Evolutionary conservation across 2,797 vertebrate species (phyloP), one percentile per base, ranked within the genome.

Genomic region (Clarias fuscus): DNA sequence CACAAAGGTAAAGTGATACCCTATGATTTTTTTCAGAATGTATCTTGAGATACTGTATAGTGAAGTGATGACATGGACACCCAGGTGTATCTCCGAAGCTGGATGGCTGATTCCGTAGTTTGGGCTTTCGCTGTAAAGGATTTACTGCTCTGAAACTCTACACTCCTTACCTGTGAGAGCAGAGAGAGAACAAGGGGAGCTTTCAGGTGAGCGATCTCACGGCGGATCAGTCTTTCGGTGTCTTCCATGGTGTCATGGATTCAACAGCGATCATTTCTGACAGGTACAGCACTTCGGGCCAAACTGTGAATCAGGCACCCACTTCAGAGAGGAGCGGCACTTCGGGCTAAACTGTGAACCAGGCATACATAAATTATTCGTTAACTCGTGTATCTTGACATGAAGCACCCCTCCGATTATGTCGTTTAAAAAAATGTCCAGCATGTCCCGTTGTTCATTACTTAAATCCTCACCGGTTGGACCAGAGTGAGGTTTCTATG

Each of bases 301-400:
- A 81, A 81, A 81, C 62, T 81, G 22, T 48, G 40, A 81, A 65
- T 48, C 24, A 81, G 40, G 59, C 59, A 62, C 77, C 20, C 33
- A 3, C 24, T 64, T 62, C 90, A 89, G 87, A 88, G 85, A 88
- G 86, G 85, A 86, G 90, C 88, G 88, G 89, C 3, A 30, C 87
- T 75, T 76, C 30, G 73, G 89, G 90, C 88, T 79, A 88, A 88
- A 85, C 85, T 77, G 67, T 88, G 86, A 85, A 82, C 87, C 82
- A 59, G 65, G 1, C 62, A 30, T 62, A 78, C 84, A 79, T 91
- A 91, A 90, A 91, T 90, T 89, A 88, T 73, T 71, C 13, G 61
- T 56, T 77, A 88, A 89, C 48, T 48, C 24, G 24, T 89, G 88
- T 87, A 85, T 30, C 87, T 86, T 86, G 79, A 84, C 88, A 85